These are phyloP conservation scores for Misgurnus anguillicaudatus DNA, from an alignment of 2,113 vertebrate species.

Conservation along the genomic window DNA sequence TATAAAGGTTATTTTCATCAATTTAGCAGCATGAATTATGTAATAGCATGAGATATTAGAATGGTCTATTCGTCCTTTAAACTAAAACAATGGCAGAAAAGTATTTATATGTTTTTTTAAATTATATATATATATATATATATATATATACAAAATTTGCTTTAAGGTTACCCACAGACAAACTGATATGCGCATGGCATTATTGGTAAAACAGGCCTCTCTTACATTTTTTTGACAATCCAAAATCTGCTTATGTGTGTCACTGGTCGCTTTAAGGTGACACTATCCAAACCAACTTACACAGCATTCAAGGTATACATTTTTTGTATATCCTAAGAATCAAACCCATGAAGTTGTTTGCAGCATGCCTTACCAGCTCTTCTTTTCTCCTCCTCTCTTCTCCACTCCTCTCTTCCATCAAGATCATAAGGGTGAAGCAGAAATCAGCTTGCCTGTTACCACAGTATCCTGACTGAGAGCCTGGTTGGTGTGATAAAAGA, in stretches of 20 bases:
- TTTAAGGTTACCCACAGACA: neutral
- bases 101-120: no score
- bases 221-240: neutral
- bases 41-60: neutral
- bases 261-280: no score
- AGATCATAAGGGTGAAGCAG: constrained; percentile 35
- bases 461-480: constrained; percentile 56
- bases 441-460: constrained; percentile 48
- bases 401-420: constrained; percentile 22
- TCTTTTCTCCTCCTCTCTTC: constrained; percentile 2
- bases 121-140: no score
- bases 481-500: constrained; percentile 53
- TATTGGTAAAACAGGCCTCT: constrained; percentile 1
- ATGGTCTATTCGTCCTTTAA: no score
- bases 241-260: neutral
- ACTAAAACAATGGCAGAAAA: no score
- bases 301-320: no score
- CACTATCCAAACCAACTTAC: no score
- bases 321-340: no score
- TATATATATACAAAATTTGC: no score
- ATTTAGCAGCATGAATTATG: neutral
- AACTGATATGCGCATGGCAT: neutral
- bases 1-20: constrained; percentile 14
- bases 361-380: neutral
- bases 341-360: no score